Conservation (phyloP, 2,888 invertebrate species). For the Nycteola revayana region DNA sequence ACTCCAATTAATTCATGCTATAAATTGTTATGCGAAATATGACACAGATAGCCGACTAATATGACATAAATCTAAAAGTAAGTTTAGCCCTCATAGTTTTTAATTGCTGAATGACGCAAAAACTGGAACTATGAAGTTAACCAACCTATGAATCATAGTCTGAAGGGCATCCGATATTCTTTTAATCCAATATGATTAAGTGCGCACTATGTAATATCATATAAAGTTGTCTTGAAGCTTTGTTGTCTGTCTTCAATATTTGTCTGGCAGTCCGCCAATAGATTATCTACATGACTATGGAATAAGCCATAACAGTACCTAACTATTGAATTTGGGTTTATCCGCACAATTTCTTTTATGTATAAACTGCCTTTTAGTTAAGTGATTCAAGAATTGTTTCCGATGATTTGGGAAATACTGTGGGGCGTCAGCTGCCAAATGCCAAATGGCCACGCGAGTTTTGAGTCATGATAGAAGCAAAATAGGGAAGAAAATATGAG, state of each 20-base stretch:
- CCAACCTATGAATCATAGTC: slow-evolving; percentile 7
- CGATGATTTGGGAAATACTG: slow-evolving; percentile 11
- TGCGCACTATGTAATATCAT: too few species aligned
- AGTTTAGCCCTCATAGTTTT: slow-evolving; percentile 19
- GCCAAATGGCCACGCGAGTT: slow-evolving; percentile 4
- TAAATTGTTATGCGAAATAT: slow-evolving; percentile 30
- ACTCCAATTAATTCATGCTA: slow-evolving; percentile 17
- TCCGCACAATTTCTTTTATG: slow-evolving; percentile 25
- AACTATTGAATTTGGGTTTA: slow-evolving; percentile 18
- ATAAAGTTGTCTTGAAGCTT: too few species aligned
- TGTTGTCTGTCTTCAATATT: slow-evolving; percentile 13
- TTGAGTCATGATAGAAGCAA: not conserved
- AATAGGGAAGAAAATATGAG: too few species aligned
- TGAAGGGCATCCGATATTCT: too few species aligned
- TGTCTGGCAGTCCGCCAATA: slow-evolving; percentile 25
- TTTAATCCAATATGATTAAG: too few species aligned
- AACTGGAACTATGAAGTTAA: slow-evolving; percentile 6
- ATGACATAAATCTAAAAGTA: slow-evolving; percentile 26
- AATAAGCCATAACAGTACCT: slow-evolving; percentile 20
- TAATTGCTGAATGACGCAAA: slow-evolving; percentile 27
- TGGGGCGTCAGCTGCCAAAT: slow-evolving; percentile 10
- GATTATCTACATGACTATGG: slow-evolving; percentile 25
- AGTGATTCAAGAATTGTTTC: slow-evolving; percentile 13
- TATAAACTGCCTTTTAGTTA: slow-evolving; percentile 21
- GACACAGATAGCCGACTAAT: slow-evolving; percentile 27